Base-by-base conservation (phyloP, 2,888 invertebrate genomes). In the Drosophila eohydei region DNA sequence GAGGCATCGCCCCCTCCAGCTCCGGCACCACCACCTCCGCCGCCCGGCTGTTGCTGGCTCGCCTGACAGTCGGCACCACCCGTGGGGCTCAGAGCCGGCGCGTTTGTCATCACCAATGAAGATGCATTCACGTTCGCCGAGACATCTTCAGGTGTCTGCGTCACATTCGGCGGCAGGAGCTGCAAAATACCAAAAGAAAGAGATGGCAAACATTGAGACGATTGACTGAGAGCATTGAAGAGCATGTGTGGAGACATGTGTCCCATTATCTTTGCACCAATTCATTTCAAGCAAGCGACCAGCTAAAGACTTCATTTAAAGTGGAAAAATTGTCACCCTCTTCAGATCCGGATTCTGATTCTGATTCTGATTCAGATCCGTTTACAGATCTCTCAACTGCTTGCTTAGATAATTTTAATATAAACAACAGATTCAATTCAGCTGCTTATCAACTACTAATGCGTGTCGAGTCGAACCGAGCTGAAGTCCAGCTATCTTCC, bases 21-120 rank as follows among this genome's bases (percentile, higher is more conserved):
- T 79, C 65, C 95, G 44, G 44, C 58, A 6, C 64, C 70, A 14
- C 59, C 95, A 2, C 46, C 70, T 2, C 16, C 46, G 5, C 48
- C 95, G 43, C 81, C 95, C 95, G 96, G 80, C 95, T 96, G 69
- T 95, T 96, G 69, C 40, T 72, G 83, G 52, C 78, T 82, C 46
- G 76, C 43, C 61, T 88, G 95, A 94, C 96, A 96, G 91, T 92
- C 92, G 58, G 82, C 88, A 54, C 90, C 91, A 38, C 90, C 91
- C 66, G 89, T 71, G 9, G 91, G 91, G 78, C 92, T 91, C 14
- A 89, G 80, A 16, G 89, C 79, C 41, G 91, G 83, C 61, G 81
- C 89, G 82, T 91, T 91, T 68, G 88, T 85, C 78, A 89, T 85
- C 75, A 83, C 78, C 80, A 85, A 74, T 62, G 88, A 78, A 67